These are phyloP conservation scores for Leuctra nigra DNA, from an alignment of 2,888 invertebrate species.

Conservation along the genomic window DNA sequence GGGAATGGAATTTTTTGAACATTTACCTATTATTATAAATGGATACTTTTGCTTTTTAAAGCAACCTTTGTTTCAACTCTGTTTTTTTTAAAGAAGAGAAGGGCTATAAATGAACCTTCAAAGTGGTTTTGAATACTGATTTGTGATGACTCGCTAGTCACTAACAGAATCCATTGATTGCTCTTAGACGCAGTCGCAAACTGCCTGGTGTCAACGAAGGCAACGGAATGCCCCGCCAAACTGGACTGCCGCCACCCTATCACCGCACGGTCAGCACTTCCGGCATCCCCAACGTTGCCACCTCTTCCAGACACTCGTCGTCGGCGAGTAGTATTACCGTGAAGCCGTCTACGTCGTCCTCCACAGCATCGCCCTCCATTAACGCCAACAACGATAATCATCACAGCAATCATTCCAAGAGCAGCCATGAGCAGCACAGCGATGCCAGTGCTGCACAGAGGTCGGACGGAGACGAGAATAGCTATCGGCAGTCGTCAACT, in stretches of 20 bases:
- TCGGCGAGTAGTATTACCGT: not conserved
- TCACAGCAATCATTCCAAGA: conserved; percentile 29
- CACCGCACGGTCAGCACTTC: conserved; percentile 21
- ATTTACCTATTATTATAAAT: too few relatives aligned
- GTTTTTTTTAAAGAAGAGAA: too few relatives aligned
- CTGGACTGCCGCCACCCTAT: conserved; percentile 18
- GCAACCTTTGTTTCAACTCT: too few relatives aligned
- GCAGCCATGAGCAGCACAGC: conserved; percentile 32
- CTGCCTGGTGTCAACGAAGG: too few relatives aligned
- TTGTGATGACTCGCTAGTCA: too few relatives aligned
- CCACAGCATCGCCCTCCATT: too few relatives aligned
- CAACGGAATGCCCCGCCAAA: conserved; percentile 15
- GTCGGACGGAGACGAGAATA: conserved; percentile 22
- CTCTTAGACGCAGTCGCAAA: too few relatives aligned
- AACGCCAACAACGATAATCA: conserved; percentile 14
- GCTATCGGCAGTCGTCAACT: conserved; percentile 25
- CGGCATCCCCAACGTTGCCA: not conserved
- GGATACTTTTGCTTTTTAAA: too few relatives aligned
- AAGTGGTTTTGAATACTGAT: too few relatives aligned
- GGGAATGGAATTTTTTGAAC: too few relatives aligned
- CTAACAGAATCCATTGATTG: too few relatives aligned
- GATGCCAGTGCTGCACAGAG: conserved; percentile 19
- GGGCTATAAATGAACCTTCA: too few relatives aligned
- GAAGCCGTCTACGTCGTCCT: not conserved
- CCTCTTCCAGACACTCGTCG: not conserved